Percentiles rank a stretch among this genome's conserved stretches.
Conservation (phyloP, 2,888 invertebrate genomes). For the Stenodera caucasica region DNA sequence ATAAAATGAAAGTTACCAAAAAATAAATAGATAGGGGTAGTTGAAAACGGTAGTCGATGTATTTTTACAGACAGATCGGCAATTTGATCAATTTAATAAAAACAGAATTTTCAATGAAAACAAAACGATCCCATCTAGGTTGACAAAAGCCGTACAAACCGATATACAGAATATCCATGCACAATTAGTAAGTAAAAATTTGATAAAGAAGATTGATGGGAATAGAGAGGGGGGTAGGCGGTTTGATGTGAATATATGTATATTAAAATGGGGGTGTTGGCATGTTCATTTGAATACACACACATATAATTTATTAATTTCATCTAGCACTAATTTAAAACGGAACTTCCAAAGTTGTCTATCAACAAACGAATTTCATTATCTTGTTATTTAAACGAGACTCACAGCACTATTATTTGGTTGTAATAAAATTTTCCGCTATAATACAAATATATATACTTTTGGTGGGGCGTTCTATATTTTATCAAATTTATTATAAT, state of each 20-base stretch:
- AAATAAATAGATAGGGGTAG: background rate
- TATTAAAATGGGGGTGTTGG: background rate
- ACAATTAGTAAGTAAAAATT: constrained; percentile 48
- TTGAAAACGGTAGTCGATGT: background rate
- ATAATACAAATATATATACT: background rate
- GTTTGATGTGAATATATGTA: background rate
- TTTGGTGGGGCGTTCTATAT: background rate
- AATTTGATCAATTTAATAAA: constrained; percentile 37
- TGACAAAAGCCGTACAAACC: constrained; percentile 51
- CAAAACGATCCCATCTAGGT: constrained; percentile 24
- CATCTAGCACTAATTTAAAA: background rate
- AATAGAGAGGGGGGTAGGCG: too few relatives aligned
- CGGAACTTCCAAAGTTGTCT: background rate
- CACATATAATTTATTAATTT: background rate
- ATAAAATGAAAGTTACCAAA: background rate
- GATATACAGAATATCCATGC: constrained; percentile 53
- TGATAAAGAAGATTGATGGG: too few relatives aligned
- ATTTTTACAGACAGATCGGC: constrained; percentile 44
- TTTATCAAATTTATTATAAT: background rate
- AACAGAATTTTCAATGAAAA: constrained; percentile 30
- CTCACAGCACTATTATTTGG: background rate
- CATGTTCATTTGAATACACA: background rate
- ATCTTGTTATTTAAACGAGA: background rate
- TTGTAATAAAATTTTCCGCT: background rate
- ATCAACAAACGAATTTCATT: background rate